Base-by-base conservation (phyloP, 2,888 invertebrate genomes). In the Metallyticus violacea region DNA sequence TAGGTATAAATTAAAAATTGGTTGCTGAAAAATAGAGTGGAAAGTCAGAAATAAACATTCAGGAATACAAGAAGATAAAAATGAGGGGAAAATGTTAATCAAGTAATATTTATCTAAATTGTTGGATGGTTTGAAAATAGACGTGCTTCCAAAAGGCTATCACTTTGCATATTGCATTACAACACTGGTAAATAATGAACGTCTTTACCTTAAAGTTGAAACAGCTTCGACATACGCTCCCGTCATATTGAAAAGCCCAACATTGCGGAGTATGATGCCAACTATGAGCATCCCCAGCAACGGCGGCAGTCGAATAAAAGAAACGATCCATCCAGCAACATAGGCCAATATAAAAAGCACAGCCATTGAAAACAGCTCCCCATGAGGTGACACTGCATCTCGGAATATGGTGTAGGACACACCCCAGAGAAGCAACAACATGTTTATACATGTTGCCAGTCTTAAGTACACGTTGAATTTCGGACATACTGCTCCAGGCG, bases 251-350 rank as follows among this genome's bases (percentile, higher is more conserved):
- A 93, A 92, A 87, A 92, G 90, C 0, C 93, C 93, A 26, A 93
- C 89, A 89, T 94, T 93, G 83, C 92, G 91, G 85, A 93, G 92
- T 7, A 93, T 90, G 4, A 94, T 93, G 15, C 95, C 94, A 85
- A 94, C 93, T 81, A 94, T 91, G 0, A 95, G 90, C 95, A 95
- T 95, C 22, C 95, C 95, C 87, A 95, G 91, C 90, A 95, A 93
- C 6, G 95, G 94, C 0, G 95, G 93, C 5, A 93, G 62, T 15
- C 40, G 85, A 15, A 87, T 79, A 7, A 87, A 83, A 22, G 77
- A 76, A 40, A 86, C 29, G 4, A 88, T 25, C 83, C 79, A 83
- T 5, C 88, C 88, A 6, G 85, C 87, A 26, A 87, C 7, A 79
- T 88, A 88, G 6, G 87, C 86, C 3, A 87, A 77, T 27, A 88